These are phyloP conservation scores for Phacellophora camtschatica DNA, from an alignment of 30 jellyfish, hydroid and myxozoan species.

Conservation along the genomic window DNA sequence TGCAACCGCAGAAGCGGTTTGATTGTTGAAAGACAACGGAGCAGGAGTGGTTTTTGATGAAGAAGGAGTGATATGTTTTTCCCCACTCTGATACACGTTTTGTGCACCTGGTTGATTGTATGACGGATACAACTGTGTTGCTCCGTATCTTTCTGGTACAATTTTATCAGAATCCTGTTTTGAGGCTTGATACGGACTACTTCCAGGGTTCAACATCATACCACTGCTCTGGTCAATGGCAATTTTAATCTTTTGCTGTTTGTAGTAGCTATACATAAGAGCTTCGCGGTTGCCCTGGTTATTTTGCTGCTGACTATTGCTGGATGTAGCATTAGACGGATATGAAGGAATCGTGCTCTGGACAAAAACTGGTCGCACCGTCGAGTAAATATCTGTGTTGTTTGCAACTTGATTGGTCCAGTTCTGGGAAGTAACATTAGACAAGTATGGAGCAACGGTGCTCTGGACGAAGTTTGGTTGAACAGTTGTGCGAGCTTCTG, in stretches of 20 bases:
- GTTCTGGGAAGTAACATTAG: no score
- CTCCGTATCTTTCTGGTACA: not conserved
- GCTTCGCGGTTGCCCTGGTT: constrained; percentile 10
- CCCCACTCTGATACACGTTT: not conserved
- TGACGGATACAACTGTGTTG: not conserved
- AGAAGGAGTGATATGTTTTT: constrained; percentile 20
- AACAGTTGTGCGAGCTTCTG: not conserved
- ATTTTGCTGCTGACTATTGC: not conserved
- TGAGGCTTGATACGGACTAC: not conserved
- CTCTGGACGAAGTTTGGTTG: not conserved
- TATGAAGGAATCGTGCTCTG: no score
- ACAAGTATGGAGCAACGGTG: not conserved
- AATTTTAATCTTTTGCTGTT: constrained; percentile 54
- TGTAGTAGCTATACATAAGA: constrained; percentile 26
- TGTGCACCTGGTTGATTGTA: not conserved
- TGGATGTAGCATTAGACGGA: no score
- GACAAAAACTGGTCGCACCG: not conserved
- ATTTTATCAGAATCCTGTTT: not conserved
- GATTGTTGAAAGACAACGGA: constrained; percentile 5
- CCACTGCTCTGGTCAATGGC: constrained; percentile 15
- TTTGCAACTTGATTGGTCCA: no score
- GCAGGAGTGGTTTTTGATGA: constrained; percentile 15
- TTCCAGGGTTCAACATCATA: not conserved
- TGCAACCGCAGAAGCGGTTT: not conserved
- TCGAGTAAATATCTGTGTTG: not conserved